Conservation (phyloP, 2,888 invertebrate genomes). For the Empis livida region DNA sequence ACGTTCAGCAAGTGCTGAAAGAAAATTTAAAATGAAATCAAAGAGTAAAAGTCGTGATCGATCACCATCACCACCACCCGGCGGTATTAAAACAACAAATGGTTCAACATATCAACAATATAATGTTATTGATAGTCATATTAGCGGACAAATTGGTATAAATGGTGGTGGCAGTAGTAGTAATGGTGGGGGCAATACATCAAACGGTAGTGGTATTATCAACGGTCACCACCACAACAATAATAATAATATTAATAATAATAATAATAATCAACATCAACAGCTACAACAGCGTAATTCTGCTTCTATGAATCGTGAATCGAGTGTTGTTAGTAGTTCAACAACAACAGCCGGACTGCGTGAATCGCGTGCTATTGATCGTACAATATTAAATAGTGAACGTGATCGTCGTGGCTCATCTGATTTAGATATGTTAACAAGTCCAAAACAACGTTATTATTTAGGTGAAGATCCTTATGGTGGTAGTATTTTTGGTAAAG, state of each 20-base stretch:
- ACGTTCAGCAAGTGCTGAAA: conserved; percentile 57
- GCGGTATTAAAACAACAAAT: conserved; percentile 11
- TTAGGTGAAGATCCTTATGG: conserved; percentile 79
- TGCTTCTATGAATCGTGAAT: conserved; percentile 18
- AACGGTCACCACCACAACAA: conserved; percentile 7
- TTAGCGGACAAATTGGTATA: conserved; percentile 21
- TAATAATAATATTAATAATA: conserved; percentile 9
- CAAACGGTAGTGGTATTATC: conserved; percentile 10
- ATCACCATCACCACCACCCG: conserved; percentile 40
- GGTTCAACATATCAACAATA: conserved; percentile 35
- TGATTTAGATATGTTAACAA: conserved; percentile 28
- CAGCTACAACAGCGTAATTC: conserved; percentile 12
- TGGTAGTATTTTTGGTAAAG: conserved; percentile 68
- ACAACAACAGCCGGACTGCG: conserved; percentile 17
- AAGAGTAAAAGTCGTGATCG: conserved; percentile 35
- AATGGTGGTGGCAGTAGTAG: conserved; percentile 8
- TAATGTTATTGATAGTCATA: conserved; percentile 37
- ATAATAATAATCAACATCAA: conserved; percentile 2
- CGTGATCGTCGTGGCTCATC: conserved; percentile 16
- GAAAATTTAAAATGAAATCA: conserved; percentile 47
- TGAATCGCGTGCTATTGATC: conserved; percentile 11
- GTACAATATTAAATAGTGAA: conserved; percentile 1
- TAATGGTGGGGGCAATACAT: conserved; percentile 13
- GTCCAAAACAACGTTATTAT: conserved; percentile 64
- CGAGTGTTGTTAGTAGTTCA: conserved; percentile 18